Conservation (phyloP, 2,888 invertebrate genomes). For the Hermaeophaga mercurialis region DNA sequence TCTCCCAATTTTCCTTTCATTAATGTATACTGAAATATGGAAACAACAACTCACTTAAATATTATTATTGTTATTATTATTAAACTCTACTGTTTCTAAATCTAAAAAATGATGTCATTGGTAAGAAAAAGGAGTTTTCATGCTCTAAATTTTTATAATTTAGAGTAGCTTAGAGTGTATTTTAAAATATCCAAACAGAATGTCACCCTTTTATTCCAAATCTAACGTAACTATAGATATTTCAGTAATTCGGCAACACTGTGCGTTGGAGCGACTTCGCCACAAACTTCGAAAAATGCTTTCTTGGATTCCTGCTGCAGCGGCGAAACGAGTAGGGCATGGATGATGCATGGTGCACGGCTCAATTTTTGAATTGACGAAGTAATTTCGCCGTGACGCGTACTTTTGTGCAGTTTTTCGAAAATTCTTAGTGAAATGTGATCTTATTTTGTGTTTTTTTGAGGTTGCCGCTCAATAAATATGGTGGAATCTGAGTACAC, state of each 20-base stretch:
- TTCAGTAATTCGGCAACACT: neutral
- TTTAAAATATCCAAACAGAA: too few species aligned
- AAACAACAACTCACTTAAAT: too few species aligned
- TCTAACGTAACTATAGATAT: too few species aligned
- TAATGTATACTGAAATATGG: too few species aligned
- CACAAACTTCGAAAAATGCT: neutral
- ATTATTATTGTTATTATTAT: too few species aligned
- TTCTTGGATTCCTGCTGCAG: neutral
- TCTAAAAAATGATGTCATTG: too few species aligned
- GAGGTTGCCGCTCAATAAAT: conserved; percentile 39
- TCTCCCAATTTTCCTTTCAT: too few species aligned
- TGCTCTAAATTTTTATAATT: too few species aligned
- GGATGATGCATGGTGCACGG: neutral
- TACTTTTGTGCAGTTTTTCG: conserved; percentile 8
- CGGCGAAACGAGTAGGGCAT: neutral
- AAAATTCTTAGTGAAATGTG: conserved; percentile 40
- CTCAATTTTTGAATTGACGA: neutral
- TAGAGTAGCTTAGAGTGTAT: too few species aligned
- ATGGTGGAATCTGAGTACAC: conserved; percentile 50
- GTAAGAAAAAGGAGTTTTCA: too few species aligned
- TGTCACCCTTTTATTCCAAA: too few species aligned
- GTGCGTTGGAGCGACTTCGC: conserved; percentile 3
- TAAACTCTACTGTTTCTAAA: too few species aligned
- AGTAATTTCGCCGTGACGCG: neutral
- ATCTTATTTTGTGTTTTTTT: conserved; percentile 31